Percentiles rank a stretch among this genome's conserved stretches.
Evolutionary conservation across 1,140 invertebrate species (phyloP).

Genomic region (Apis laboriosa): DNA sequence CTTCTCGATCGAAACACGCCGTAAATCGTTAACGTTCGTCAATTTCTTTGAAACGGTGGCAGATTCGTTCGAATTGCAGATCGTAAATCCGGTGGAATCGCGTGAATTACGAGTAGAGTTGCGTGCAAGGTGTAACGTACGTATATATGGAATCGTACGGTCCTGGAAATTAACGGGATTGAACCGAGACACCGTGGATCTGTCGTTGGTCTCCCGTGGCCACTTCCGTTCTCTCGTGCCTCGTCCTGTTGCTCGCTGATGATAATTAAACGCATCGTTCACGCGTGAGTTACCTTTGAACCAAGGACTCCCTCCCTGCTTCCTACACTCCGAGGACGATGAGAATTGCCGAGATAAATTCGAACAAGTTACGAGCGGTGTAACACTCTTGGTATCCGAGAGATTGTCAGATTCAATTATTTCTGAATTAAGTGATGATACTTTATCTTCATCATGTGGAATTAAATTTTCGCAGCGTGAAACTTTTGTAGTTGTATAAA

Average conservation of each 20-base stretch:
- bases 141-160: conserved; percentile 18
- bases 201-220: conserved; percentile 40
- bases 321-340: not conserved
- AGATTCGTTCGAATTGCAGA: conserved; percentile 54
- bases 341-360: not conserved
- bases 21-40: not conserved
- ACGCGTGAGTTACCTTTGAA: not conserved
- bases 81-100: conserved; percentile 65
- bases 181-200: conserved; percentile 40
- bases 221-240: conserved; percentile 28
- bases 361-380: no score
- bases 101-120: conserved; percentile 37
- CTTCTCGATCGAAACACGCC: no score
- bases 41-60: conserved; percentile 40
- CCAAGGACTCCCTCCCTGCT: not conserved
- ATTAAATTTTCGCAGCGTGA: not conserved
- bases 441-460: no score
- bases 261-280: conserved; percentile 49
- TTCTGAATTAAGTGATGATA: no score
- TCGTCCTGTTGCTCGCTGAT: conserved; percentile 27
- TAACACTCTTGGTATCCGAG: not conserved
- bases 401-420: not conserved
- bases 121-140: conserved; percentile 29
- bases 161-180: conserved; percentile 60
- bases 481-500: no score